A percentile compares a stretch with the other conserved stretches of the same genome.
Conservation (phyloP, 2,888 invertebrate species). For the Ochropleura leucogaster region DNA sequence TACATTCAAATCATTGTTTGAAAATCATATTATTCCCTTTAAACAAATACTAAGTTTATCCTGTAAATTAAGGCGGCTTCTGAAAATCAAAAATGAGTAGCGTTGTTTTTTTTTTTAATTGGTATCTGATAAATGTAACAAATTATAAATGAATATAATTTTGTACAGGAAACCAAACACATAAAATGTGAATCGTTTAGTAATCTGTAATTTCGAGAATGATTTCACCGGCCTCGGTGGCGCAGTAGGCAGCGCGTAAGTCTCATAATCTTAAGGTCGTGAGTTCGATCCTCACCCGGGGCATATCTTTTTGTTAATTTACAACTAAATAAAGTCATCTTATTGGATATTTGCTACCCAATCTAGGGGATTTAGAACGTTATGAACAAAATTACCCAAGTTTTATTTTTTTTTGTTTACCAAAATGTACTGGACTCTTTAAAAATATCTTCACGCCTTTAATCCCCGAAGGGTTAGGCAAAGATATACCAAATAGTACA, state of each 20-base stretch:
- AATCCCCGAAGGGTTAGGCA: too few species aligned
- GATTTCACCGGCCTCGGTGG: conserved; percentile 92
- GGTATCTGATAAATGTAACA: too few species aligned
- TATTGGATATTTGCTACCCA: neutral
- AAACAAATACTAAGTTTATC: neutral
- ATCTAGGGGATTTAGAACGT: neutral
- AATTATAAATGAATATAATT: too few species aligned
- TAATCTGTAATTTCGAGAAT: rapidly evolving
- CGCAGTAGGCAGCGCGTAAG: conserved; percentile 97
- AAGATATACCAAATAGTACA: too few species aligned
- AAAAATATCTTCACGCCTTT: too few species aligned
- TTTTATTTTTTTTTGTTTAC: neutral
- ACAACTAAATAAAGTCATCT: rapidly evolving
- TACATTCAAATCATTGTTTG: too few species aligned
- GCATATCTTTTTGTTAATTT: conserved; percentile 50
- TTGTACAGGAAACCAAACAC: neutral
- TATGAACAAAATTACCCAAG: too few species aligned
- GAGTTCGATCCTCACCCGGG: conserved; percentile 70
- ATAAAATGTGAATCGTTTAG: neutral
- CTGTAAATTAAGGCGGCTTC: neutral
- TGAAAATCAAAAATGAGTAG: too few species aligned
- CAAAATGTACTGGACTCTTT: too few species aligned
- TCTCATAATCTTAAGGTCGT: conserved; percentile 98
- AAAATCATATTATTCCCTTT: neutral
- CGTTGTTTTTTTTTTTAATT: too few species aligned